phyloP scores from a whole-genome alignment of 2,797 vertebrate species.

The Capromys pilorides region DNA sequence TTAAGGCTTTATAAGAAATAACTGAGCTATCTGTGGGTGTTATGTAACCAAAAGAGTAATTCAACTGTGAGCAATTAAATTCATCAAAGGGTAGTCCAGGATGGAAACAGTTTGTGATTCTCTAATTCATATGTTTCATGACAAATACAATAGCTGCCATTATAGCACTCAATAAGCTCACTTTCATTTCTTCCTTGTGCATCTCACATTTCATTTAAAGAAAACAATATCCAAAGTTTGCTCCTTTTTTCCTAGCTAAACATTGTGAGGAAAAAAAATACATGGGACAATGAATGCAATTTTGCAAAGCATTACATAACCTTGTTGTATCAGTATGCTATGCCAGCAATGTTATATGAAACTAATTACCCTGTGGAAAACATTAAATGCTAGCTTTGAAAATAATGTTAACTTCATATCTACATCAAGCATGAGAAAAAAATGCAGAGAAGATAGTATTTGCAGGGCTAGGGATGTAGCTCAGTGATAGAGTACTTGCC shows the following conservation, averaged over 20 bases:
- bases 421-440: not conserved
- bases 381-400: constrained; percentile 9
- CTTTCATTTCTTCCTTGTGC: not conserved
- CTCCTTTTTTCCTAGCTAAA: not conserved
- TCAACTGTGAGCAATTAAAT: not conserved
- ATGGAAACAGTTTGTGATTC: not conserved
- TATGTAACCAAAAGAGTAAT: not conserved
- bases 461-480: not conserved
- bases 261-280: not conserved
- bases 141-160: not conserved
- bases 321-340: not conserved
- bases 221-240: not conserved
- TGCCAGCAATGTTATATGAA: constrained; percentile 9
- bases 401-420: not conserved
- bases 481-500: not conserved
- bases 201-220: not conserved
- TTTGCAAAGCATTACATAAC: not conserved
- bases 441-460: not conserved
- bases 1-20: not conserved
- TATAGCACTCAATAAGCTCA: not conserved
- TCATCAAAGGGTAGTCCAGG: not conserved
- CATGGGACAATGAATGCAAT: not conserved
- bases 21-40: not conserved
- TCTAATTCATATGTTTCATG: not conserved
- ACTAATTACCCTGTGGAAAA: not conserved